phyloP scores from a whole-genome alignment of 2,888 invertebrate species.

The Dinocampus coccinellae region DNA sequence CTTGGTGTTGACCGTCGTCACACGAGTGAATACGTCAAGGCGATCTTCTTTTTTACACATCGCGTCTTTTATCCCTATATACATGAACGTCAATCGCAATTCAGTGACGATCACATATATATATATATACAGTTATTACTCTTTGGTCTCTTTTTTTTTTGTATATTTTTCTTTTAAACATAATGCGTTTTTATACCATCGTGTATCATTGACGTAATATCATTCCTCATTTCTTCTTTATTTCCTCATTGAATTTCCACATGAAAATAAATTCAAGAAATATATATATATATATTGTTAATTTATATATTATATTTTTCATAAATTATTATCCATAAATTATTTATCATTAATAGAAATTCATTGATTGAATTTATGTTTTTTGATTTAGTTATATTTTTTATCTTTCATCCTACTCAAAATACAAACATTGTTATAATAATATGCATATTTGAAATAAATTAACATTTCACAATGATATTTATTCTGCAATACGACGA shows the following conservation, averaged over 20 bases:
- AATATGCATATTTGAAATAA: constrained; percentile 14
- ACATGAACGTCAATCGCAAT: neutral
- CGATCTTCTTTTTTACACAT: constrained; percentile 22
- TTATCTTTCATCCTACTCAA: too few relatives aligned
- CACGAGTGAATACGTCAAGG: constrained; percentile 12
- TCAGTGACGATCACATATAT: neutral
- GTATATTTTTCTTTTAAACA: neutral
- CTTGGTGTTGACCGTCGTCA: constrained; percentile 6
- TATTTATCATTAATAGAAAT: too few relatives aligned
- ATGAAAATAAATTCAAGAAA: neutral
- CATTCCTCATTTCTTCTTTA: neutral
- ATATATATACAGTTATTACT: neutral
- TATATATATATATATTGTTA: neutral
- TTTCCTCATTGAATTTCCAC: neutral
- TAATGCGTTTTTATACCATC: neutral
- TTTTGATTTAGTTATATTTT: too few relatives aligned
- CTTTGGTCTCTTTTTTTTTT: neutral
- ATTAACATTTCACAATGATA: constrained; percentile 5
- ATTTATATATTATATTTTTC: too few relatives aligned
- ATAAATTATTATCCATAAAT: too few relatives aligned
- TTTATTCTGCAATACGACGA: constrained; percentile 13
- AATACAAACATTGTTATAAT: too few relatives aligned
- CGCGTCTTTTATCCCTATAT: neutral
- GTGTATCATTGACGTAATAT: neutral
- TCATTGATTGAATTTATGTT: too few relatives aligned